A percentile compares a stretch with the other conserved stretches of the same genome.
These are phyloP conservation scores for Manacus vitellinus DNA, from an alignment of 2,113 vertebrate species.

Conservation along the genomic window DNA sequence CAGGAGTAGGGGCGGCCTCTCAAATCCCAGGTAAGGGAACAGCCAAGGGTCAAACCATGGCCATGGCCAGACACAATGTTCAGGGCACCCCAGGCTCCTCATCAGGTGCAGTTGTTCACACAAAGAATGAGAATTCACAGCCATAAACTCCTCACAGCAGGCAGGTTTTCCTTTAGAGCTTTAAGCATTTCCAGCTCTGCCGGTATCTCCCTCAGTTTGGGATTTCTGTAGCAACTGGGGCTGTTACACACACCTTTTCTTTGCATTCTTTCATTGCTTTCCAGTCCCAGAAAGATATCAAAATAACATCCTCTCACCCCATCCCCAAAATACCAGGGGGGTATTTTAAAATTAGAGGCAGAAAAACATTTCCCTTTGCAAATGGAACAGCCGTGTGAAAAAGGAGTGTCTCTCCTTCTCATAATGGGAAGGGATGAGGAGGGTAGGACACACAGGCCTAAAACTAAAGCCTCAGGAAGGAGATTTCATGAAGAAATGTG, in stretches of 20 bases:
- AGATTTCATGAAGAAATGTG: conserved; percentile 22
- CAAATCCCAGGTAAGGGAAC: not conserved
- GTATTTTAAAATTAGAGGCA: conserved; percentile 16
- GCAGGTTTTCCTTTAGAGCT: not conserved
- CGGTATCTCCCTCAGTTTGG: not conserved
- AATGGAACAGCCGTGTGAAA: not conserved
- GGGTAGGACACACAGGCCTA: not conserved
- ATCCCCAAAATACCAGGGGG: not conserved
- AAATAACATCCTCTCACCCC: not conserved
- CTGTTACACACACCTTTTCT: not conserved
- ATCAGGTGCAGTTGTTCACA: not conserved
- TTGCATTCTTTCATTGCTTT: not conserved
- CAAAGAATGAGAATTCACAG: not conserved
- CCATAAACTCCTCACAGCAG: not conserved
- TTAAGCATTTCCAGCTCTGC: not conserved
- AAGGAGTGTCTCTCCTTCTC: not conserved
- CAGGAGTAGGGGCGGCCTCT: not conserved
- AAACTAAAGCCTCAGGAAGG: conserved; percentile 10
- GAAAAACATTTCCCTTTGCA: not conserved
- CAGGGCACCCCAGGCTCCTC: not conserved
- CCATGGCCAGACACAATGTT: not conserved
- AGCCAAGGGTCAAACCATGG: not conserved
- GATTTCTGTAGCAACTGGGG: not conserved
- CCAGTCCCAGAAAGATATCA: conserved; percentile 2
- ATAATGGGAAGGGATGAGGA: not conserved